Evolutionary conservation across 2,113 vertebrate species (phyloP), one percentile per base, ranked within the genome.

Genomic region (Engystomops pustulosus): DNA sequence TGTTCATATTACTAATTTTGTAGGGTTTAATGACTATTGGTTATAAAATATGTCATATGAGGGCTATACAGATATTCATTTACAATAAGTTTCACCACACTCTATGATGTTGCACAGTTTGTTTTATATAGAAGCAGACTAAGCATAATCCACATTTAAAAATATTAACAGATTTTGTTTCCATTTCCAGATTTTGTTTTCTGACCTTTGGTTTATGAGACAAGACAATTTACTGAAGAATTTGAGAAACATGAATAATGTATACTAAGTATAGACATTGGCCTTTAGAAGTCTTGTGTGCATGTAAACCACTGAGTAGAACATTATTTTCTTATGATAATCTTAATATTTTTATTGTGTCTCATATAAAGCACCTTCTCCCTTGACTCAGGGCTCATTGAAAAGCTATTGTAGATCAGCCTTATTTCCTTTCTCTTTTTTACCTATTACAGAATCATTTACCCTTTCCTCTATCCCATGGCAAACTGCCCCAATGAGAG

Each of bases 151-250:
- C 62, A 67, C 32, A 20, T 67, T 25, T 36, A 67, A 34, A 36
- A 65, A 0, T 5, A 67, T 67, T 36, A 17, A 67, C 7, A 9
- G 6, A 36, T 36, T 27, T 5, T 34, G 27, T 32, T 67, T 34
- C 5, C 60, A 32, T 32, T 34, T 67, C 6, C 15, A 36, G 36
- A 34, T 36, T 67, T 17, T 20, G 32, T 36, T 18, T 67, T 67
- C 62, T 67, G 62, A 67, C 62, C 30, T 67, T 67, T 67, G 32
- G 62, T 67, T 34, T 67, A 67, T 67, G 30, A 67, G 62, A 67
- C 62, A 67, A 67, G 62, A 67, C 32, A 67, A 36, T 67, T 67
- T 67, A 67, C 62, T 20, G 32, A 67, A 67, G 15, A 34, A 67
- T 65, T 65, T 67, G 62, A 67, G 34, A 62, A 67, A 67, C 62